A percentile compares a stretch with the other conserved stretches of the same genome.
Evolutionary conservation across 2,797 vertebrate genomes (phyloP).

Genomic region (Coluber constrictor): DNA sequence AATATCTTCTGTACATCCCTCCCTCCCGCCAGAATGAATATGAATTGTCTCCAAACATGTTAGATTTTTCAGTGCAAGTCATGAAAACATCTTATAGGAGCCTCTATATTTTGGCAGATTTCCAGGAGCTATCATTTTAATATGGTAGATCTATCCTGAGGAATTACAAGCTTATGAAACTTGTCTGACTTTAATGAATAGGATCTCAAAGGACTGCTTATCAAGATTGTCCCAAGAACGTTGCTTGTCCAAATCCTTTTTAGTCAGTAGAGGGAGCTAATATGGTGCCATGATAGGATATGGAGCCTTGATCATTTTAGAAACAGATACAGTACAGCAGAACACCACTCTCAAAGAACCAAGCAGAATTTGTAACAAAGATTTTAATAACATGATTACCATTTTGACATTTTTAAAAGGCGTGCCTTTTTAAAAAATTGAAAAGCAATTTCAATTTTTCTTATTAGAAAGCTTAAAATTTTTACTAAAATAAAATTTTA

Average conservation of each 20-base stretch:
- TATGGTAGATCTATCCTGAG: slow-evolving; percentile 9
- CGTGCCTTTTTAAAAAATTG: neutral
- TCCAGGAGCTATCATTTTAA: slow-evolving; percentile 23
- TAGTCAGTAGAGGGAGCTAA: slow-evolving; percentile 73
- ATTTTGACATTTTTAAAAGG: neutral
- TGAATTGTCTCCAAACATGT: neutral
- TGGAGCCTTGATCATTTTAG: neutral
- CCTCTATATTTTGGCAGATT: slow-evolving; percentile 1
- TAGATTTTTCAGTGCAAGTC: neutral
- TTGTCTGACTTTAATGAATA: neutral
- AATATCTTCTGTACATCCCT: neutral
- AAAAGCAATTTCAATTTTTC: neutral
- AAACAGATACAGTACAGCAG: neutral
- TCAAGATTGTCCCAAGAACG: neutral
- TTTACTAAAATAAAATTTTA: neutral
- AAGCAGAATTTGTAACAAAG: neutral
- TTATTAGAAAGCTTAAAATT: neutral
- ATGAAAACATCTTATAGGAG: neutral
- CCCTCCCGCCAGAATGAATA: neutral
- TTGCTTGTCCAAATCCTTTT: slow-evolving; percentile 24
- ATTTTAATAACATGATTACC: neutral
- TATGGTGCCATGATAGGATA: slow-evolving; percentile 44
- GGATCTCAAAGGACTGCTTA: neutral
- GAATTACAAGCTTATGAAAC: neutral
- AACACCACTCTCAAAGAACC: neutral